Evolutionary conservation across 2,113 vertebrate species (phyloP).

Genomic region (Bothrops jararaca): DNA sequence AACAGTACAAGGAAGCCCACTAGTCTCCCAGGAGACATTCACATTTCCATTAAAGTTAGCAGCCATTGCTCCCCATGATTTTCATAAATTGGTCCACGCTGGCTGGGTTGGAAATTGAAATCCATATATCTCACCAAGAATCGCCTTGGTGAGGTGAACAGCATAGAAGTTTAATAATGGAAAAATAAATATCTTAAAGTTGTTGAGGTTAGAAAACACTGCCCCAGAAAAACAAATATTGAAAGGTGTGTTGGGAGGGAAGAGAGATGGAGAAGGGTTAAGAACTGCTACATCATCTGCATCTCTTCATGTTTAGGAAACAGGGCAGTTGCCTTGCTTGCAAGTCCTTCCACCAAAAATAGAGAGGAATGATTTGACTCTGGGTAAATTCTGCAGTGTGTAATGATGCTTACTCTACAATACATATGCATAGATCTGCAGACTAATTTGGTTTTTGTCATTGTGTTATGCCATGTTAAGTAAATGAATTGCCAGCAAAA

Average conservation of each 20-base stretch:
- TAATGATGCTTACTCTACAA: not conserved
- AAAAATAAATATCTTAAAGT: not conserved
- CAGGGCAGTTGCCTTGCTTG: not conserved
- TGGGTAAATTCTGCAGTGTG: not conserved
- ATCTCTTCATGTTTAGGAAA: not conserved
- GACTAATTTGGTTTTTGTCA: not conserved
- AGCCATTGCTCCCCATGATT: not conserved
- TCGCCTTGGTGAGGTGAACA: not conserved
- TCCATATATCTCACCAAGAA: not conserved
- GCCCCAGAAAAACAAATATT: not conserved
- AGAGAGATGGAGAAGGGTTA: not conserved
- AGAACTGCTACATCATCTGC: not conserved
- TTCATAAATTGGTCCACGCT: not conserved
- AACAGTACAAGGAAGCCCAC: no score
- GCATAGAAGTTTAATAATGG: not conserved
- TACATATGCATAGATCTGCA: not conserved
- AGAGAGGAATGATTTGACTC: not conserved
- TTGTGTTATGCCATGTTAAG: not conserved
- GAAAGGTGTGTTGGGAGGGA: not conserved
- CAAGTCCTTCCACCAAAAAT: not conserved
- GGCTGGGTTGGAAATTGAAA: not conserved
- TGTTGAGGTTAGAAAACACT: not conserved
- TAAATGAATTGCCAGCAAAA: not conserved
- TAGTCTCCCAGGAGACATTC: no score
- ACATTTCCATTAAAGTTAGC: not conserved